These are phyloP conservation scores for Melanotaenia pygmaea DNA, from an alignment of 2,797 vertebrate species.

Conservation along the genomic window DNA sequence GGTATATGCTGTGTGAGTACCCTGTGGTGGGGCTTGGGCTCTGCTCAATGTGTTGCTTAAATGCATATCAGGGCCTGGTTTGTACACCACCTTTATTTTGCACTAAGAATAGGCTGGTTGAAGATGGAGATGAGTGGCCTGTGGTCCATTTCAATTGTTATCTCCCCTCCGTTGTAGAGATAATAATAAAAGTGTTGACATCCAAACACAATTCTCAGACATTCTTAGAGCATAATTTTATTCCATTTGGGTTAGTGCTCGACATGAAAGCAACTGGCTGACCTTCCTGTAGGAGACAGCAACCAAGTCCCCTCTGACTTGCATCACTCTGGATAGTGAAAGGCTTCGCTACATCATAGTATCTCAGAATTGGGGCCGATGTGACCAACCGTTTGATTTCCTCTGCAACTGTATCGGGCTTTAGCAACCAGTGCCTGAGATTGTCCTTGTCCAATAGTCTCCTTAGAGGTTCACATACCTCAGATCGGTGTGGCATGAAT, in stretches of 20 bases:
- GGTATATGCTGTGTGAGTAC: background rate
- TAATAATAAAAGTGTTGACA: background rate
- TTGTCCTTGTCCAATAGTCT: background rate
- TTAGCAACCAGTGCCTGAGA: background rate
- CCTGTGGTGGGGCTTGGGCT: background rate
- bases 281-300: background rate
- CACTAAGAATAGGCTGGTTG: background rate
- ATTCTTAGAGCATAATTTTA: background rate
- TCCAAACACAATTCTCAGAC: background rate
- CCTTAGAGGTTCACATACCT: background rate
- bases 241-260: background rate
- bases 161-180: background rate
- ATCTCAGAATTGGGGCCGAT: background rate
- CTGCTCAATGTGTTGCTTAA: background rate
- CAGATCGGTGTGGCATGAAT: constrained; percentile 1
- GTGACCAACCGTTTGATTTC: constrained; percentile 3
- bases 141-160: background rate
- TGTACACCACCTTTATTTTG: background rate
- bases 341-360: background rate
- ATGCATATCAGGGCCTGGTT: constrained; percentile 1
- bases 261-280: background rate
- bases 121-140: background rate
- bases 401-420: background rate
- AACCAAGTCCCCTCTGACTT: background rate
- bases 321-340: constrained; percentile 10